Base-by-base conservation (phyloP, 2,888 invertebrate genomes). In the Antheraea assamensis region DNA sequence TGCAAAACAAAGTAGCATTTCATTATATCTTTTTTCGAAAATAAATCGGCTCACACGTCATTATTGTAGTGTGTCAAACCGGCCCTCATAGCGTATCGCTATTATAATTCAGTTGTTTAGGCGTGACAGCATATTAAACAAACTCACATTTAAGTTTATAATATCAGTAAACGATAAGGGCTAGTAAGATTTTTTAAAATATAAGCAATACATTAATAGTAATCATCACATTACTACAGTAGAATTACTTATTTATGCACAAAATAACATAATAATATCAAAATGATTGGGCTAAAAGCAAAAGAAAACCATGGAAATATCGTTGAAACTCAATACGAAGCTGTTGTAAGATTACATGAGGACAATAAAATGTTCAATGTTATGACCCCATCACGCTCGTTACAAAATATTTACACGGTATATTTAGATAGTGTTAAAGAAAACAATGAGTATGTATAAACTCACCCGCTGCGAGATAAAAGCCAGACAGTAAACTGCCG, bases 401-500 rank as follows among this genome's bases (percentile, higher is more conserved):
- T 35, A 1, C 68, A 68, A 68, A 68, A 68, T 68, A 68, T 58
- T 35, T 47, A 58, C 58, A 42, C 27, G 21, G 42, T 24, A 42
- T 52, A 58, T 35, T 70, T 70, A 30, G 42, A 27, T 15, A 73
- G 31, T 24, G 4, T 24, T 70, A 58, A 73, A 47, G 10, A 42
- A 27, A 55, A 42, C 55, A 73, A 58, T 31, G 30, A 47, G 35
- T 24, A 35, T 72, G 35, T 70, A 17, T 30, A 31, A 70, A 88
- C 95, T 95, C 90, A 97, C 98, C 99, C 78, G 98, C 98, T 83
- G 98, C 97, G 71, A 99, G 96, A 94, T 99, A 99, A 92, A 98
- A 98, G 80, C 99, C 99, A 78, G 98, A 98, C 58, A 99, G 95
- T 73, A 99, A 95, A 79, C 99, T 99, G 79, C 99, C 99, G 74